Evolutionary conservation across 2,797 vertebrate genomes (phyloP), one percentile per base, ranked within the genome.

Genomic region (Taenioides sp.): DNA sequence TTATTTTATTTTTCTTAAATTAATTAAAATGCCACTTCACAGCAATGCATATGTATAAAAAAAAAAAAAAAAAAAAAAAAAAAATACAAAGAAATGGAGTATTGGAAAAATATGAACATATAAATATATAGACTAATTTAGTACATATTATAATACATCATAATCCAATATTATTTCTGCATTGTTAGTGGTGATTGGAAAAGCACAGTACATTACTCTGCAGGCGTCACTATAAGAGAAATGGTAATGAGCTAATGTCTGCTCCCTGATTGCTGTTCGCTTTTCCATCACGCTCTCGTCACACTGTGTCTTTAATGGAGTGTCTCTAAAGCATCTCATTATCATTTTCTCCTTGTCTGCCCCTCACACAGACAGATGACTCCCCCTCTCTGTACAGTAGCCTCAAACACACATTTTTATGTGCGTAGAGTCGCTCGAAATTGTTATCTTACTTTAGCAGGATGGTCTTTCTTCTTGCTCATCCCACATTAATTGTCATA

Each of bases 221-320:
- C 43, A 28, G 55, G 37, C 60, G 61, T 75, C 71, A 55, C 50
- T 71, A 65, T 47, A 47, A 65, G 77, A 84, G 67, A 70, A 83
- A 84, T 78, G 69, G 61, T 74, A 85, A 84, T 74, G 69, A 82
- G 77, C 82, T 79, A 80, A 84, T 67, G 76, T 74, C 80, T 81
- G 69, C 76, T 71, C 73, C 67, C 71, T 69, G 23, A 4, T 63
- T 78, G 75, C 68, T 67, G 72, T 73, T 72, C 63, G 50, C 27
- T 57, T 57, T 75, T 62, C 72, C 61, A 63, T 72, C 57, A 57
- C 77, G 67, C 60, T 65, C 65, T 59, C 23, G 70, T 31, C 72
- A 47, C 71, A 74, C 77, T 27, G 37, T 64, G 37, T 64, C 74
- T 58, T 69, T 72, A 83, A 79, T 78, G 67, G 27, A 74, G 69